These are phyloP conservation scores for Pholis gunnellus DNA, from an alignment of 2,113 vertebrate genomes.

Conservation along the genomic window DNA sequence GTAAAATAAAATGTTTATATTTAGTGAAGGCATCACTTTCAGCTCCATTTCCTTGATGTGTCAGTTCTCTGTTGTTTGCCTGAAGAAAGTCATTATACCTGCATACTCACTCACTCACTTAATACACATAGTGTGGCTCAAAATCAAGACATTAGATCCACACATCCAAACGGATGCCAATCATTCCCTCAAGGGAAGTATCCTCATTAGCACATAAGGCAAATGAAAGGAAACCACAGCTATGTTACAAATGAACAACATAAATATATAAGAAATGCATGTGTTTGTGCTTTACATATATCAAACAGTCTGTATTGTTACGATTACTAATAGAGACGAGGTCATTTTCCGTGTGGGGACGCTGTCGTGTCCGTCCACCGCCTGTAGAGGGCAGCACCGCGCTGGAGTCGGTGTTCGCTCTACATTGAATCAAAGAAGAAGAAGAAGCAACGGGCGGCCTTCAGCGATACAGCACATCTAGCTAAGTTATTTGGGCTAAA, in stretches of 20 bases:
- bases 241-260: not conserved
- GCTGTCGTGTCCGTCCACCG: not conserved
- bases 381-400: constrained; percentile 34
- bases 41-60: not conserved
- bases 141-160: not conserved
- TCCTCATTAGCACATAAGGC: not conserved
- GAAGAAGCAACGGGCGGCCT: constrained; percentile 74
- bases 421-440: constrained; percentile 41
- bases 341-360: not conserved
- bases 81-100: not conserved
- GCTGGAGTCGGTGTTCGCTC: not conserved
- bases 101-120: not conserved
- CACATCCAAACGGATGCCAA: not conserved
- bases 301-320: not conserved
- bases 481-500: constrained; percentile 67
- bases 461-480: constrained; percentile 48
- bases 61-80: not conserved
- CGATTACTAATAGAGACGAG: not conserved
- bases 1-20: not conserved
- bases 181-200: not conserved
- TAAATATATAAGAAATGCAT: not conserved
- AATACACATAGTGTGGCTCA: not conserved
- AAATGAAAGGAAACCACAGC: not conserved
- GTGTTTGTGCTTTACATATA: not conserved
- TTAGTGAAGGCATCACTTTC: not conserved